Base-by-base conservation (phyloP, 2,888 invertebrate genomes). In the Carterocephalus palaemon region DNA sequence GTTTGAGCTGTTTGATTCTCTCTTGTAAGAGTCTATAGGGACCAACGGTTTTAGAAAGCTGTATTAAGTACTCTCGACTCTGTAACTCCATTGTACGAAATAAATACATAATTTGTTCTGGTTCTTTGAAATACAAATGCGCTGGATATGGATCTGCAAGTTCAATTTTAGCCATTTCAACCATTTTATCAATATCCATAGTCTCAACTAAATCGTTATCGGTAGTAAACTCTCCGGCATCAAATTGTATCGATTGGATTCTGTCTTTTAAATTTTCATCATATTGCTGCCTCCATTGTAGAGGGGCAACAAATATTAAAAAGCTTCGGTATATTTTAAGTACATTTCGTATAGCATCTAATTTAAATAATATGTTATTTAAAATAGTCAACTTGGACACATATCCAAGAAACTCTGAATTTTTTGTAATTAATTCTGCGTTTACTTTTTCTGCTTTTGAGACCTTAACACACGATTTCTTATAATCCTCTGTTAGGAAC, bases 1-100 rank as follows among this genome's bases (percentile, higher is more conserved):
- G 56, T 52, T 78, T 77, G 10, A 86, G 60, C 54, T 77, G 75
- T 46, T 69, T 78, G 2, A 76, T 79, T 12, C 75, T 71, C 12
- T 78, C 73, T 52, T 65, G 65, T 48, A 86, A 59, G 34, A 70
- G 46, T 31, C 72, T 65, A 52, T 62, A 74, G 4, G 83, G 82
- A 6, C 52, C 70, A 52, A 72, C 76, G 2, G 80, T 84, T 59
- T 77, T 82, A 1, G 85, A 65, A 17, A 81, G 67, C 48, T 86
- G 74, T 46, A 61, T 75, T 45, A 86, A 64, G 62, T 86, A 86
- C 62, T 85, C 84, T 54, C 86, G 70, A 52, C 86, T 86, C 56
- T 86, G 86, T 51, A 85, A 60, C 57, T 86, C 85, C 83, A 85
- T 83, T 6, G 72, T 70, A 29, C 80, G 70, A 52, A 86, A 86